These are phyloP conservation scores for Eudyptes chrysolophus DNA, from an alignment of 2,113 vertebrate genomes.

Conservation along the genomic window DNA sequence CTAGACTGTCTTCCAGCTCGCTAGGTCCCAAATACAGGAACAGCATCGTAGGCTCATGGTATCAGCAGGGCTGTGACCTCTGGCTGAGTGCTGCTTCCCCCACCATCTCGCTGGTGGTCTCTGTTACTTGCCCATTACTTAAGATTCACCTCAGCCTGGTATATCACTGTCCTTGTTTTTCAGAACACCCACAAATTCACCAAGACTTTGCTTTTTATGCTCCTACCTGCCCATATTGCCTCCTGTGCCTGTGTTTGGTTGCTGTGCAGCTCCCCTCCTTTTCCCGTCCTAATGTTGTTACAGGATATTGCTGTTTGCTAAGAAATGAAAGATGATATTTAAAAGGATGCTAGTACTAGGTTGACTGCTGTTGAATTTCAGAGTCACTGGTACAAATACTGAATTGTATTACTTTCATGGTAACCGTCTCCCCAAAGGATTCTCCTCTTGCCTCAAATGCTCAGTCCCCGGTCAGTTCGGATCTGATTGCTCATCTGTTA, in stretches of 20 bases:
- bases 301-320: conserved; percentile 39
- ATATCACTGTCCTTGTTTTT: not conserved
- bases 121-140: not conserved
- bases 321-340: conserved; percentile 50
- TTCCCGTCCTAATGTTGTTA: conserved; percentile 7
- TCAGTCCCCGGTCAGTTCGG: conserved; percentile 13
- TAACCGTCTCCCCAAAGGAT: conserved; percentile 35
- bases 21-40: not conserved
- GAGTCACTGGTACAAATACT: conserved; percentile 23
- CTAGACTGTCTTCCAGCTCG: not conserved
- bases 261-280: not conserved
- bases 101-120: not conserved
- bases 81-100: not conserved
- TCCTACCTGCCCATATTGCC: not conserved
- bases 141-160: not conserved
- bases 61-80: not conserved
- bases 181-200: not conserved
- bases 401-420: conserved; percentile 54
- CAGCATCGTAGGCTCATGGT: not conserved
- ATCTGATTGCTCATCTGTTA: conserved; percentile 61
- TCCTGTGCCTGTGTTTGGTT: not conserved
- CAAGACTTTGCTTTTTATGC: not conserved
- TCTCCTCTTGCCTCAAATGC: conserved; percentile 46
- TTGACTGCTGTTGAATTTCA: conserved; percentile 46
- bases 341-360: conserved; percentile 27